Percentiles rank a stretch among this genome's conserved stretches.
phyloP scores from a whole-genome alignment of 2,113 vertebrate species.

The Sphyrna mokarran region DNA sequence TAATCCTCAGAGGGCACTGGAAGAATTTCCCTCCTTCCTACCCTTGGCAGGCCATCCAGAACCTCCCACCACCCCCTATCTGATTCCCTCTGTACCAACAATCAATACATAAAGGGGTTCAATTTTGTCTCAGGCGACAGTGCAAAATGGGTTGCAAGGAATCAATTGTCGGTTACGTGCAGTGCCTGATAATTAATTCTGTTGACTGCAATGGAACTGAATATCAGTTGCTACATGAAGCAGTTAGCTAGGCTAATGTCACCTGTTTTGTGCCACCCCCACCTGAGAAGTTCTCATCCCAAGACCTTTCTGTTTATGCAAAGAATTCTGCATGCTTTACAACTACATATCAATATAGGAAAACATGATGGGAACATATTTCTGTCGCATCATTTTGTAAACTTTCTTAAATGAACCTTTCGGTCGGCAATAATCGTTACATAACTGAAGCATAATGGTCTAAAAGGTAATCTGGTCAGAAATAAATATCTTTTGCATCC shows the following conservation, averaged over 20 bases:
- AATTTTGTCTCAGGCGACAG: no score
- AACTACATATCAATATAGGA: neutral
- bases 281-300: no score
- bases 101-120: neutral
- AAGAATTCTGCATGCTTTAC: neutral
- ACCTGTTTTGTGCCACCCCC: no score
- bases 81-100: neutral
- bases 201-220: no score
- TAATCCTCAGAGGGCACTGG: no score
- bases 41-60: no score
- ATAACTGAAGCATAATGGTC: neutral
- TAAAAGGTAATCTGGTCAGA: neutral
- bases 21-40: no score
- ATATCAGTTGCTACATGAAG: no score
- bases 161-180: no score
- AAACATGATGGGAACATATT: neutral
- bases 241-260: no score
- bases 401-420: neutral
- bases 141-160: no score
- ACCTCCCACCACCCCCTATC: neutral
- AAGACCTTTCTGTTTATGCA: neutral
- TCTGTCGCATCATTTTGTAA: neutral
- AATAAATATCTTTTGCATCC: neutral
- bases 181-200: no score
- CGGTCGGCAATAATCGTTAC: neutral